phyloP scores from a whole-genome alignment of 2,797 vertebrate species.

The Falco rusticolus region DNA sequence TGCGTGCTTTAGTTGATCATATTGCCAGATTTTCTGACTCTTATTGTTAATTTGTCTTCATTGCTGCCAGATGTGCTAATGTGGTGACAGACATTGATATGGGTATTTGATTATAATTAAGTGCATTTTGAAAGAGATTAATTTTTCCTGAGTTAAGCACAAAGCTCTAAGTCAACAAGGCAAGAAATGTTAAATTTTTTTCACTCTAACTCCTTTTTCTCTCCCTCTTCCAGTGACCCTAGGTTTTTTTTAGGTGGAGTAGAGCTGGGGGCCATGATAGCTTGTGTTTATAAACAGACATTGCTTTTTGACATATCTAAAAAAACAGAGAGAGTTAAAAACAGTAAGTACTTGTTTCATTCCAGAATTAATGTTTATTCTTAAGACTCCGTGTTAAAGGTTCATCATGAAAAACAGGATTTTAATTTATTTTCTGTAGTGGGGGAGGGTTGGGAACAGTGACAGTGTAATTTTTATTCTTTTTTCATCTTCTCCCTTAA shows the following conservation, averaged over 20 bases:
- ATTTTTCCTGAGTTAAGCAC: conserved; percentile 45
- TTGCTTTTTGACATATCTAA: neutral
- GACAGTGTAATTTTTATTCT: neutral
- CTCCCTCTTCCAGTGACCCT: neutral
- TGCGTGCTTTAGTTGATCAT: conserved; percentile 79
- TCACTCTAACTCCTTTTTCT: neutral
- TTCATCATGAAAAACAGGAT: neutral
- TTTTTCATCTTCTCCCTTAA: neutral
- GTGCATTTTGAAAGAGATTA: conserved; percentile 57
- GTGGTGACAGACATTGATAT: conserved; percentile 78
- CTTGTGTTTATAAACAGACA: neutral
- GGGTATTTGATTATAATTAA: conserved; percentile 60
- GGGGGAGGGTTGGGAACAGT: neutral
- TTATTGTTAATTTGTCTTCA: conserved; percentile 83
- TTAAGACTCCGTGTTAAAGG: neutral
- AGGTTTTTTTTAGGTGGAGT: neutral
- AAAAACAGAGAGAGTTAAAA: neutral
- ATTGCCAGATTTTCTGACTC: conserved; percentile 81
- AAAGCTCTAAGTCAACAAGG: conserved; percentile 47
- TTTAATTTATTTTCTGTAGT: neutral
- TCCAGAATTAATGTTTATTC: neutral
- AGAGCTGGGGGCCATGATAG: neutral
- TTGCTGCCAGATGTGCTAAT: conserved; percentile 86
- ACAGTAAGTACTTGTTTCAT: neutral
- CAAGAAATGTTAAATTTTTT: conserved; percentile 43